Evolutionary conservation across 2,888 invertebrate species (phyloP), one percentile per base, ranked within the genome.

Genomic region (Cataglyphis livida): DNA sequence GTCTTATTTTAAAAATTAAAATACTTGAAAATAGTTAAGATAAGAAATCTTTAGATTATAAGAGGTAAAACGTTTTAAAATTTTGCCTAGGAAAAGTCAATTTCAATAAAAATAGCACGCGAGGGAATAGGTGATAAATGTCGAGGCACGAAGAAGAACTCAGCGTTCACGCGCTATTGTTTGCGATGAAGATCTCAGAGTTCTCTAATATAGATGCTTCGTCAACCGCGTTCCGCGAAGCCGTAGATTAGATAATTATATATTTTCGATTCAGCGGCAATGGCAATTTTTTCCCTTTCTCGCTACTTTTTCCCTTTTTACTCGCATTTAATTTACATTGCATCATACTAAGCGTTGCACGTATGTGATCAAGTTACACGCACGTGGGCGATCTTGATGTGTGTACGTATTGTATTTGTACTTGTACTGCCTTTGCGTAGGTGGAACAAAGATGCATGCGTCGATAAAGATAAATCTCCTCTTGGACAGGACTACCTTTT

Each of bases 171-270:
- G 44, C 2, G 21, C 25, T 38, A 32, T 48, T 44, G 41, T 70
- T 59, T 28, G 15, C 28, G 18, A 18, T 48, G 6, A 21, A 70
- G 28, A 78, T 59, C 71, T 59, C 18, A 21, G 5, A 10, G 41
- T 32, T 78, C 28, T 78, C 73, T 21, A 25, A 78, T 78, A 38
- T 57, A 71, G 44, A 28, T 18, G 3, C 59, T 59, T 71, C 78
- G 35, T 78, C 71, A 44, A 59, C 71, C 32, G 32, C 21, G 44
- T 78, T 71, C 71, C 57, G 21, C 70, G 71, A 59, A 70, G 44
- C 41, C 21, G 21, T 78, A 44, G 18, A 44, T 21, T 70, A 35
- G 73, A 78, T 71, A 71, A 78, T 70, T 59, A 78, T 78, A 32
- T 57, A 68, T 68, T 66, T 28, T 18, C 41, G 25, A 78, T 78